phyloP scores from a whole-genome alignment of 1,140 invertebrate species.

The Scylla paramamosain region DNA sequence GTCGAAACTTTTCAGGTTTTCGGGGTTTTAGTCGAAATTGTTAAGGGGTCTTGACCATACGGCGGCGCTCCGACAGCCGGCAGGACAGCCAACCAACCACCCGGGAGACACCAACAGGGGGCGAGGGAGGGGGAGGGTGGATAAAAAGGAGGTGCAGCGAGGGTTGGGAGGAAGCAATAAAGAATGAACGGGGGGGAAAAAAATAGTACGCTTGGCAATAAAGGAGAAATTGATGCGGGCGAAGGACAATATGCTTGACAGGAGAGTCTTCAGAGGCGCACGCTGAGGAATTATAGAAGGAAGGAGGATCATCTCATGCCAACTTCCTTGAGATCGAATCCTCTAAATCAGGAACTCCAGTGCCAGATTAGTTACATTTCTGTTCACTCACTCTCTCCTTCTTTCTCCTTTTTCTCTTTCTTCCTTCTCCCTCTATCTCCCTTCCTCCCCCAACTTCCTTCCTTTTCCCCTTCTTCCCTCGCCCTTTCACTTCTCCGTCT shows the following conservation, averaged over 20 bases:
- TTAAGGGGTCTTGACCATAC: slow-evolving; percentile 54
- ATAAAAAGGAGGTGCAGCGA: neutral
- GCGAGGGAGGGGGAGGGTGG: neutral
- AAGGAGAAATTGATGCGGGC: neutral
- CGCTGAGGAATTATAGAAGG: neutral
- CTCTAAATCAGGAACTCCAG: neutral
- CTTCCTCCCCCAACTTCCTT: neutral
- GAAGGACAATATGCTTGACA: neutral
- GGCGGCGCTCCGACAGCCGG: neutral
- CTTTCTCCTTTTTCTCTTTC: neutral
- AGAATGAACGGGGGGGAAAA: neutral
- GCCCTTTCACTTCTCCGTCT: neutral
- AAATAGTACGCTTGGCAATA: neutral
- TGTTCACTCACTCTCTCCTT: neutral
- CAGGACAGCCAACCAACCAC: neutral
- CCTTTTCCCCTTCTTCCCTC: neutral
- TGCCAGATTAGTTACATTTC: neutral
- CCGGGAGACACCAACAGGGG: neutral
- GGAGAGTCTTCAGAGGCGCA: neutral
- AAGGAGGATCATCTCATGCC: neutral
- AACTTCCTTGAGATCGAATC: neutral
- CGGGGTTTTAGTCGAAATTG: slow-evolving; percentile 50
- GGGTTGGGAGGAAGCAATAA: neutral
- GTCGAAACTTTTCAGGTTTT: slow-evolving; percentile 59
- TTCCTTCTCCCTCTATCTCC: neutral